Percentiles rank a stretch among this genome's conserved stretches.
Evolutionary conservation across 2,797 vertebrate species (phyloP).

Genomic region (Acropternis orthonyx): DNA sequence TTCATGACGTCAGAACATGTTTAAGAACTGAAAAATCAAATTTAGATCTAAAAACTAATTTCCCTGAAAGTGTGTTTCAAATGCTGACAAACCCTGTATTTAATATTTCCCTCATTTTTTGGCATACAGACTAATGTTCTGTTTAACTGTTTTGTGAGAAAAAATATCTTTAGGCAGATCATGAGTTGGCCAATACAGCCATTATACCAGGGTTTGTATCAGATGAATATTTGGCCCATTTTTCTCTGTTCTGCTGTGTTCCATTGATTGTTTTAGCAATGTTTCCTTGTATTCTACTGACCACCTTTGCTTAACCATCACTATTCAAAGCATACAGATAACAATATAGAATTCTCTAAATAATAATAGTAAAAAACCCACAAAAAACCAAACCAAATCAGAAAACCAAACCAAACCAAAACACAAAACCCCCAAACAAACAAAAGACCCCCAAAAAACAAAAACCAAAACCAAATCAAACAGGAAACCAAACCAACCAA

Average conservation of each 20-base stretch:
- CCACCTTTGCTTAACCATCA: not conserved
- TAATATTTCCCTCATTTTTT: not conserved
- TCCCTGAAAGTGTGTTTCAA: not conserved
- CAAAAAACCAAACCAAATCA: no score
- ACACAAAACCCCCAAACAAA: no score
- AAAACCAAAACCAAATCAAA: no score
- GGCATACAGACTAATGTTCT: rapidly evolving
- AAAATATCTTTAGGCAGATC: not conserved
- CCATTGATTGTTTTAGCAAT: not conserved
- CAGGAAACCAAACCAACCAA: no score
- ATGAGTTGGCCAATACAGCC: not conserved
- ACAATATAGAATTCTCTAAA: not conserved
- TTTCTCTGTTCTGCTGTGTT: not conserved
- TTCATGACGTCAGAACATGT: not conserved
- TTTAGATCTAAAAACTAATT: not conserved
- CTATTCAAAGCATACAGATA: not conserved
- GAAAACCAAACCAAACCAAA: not conserved
- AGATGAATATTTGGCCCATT: not conserved
- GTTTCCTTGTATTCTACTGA: not conserved
- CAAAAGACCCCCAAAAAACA: no score
- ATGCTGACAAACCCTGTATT: not conserved
- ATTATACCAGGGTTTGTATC: not conserved
- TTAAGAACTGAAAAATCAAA: not conserved
- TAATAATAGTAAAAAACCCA: not conserved
- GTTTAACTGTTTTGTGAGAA: not conserved